phyloP scores from a whole-genome alignment of 2,888 invertebrate genomes.

The Microctonus hyperodae region DNA sequence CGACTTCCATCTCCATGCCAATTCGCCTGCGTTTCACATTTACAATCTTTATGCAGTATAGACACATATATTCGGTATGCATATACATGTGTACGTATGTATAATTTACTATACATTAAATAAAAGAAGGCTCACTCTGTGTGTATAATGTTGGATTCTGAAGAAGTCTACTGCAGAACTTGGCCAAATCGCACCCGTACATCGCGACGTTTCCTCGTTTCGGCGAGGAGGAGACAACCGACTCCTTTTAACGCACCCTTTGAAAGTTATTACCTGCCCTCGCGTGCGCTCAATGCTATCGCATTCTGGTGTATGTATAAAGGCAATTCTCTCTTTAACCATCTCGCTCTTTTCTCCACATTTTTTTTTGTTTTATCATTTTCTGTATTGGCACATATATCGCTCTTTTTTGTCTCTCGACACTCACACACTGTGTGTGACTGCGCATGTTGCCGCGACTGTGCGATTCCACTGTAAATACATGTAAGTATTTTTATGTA shows the following conservation, averaged over 20 bases:
- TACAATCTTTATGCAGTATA: slow-evolving; percentile 23
- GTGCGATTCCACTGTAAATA: too few relatives aligned
- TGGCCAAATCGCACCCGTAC: slow-evolving; percentile 38
- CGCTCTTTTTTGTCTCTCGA: not conserved
- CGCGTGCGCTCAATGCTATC: slow-evolving; percentile 31
- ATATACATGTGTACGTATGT: not conserved
- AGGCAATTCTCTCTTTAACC: not conserved
- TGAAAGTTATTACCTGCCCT: slow-evolving; percentile 33
- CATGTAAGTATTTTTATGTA: too few relatives aligned
- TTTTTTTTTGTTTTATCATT: not conserved
- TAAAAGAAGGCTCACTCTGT: not conserved
- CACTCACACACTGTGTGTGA: not conserved
- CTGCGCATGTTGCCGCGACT: not conserved
- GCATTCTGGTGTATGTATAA: slow-evolving; percentile 1
- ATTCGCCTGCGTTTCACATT: slow-evolving; percentile 31
- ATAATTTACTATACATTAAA: not conserved
- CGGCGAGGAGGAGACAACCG: slow-evolving; percentile 37
- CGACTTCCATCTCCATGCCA: slow-evolving; percentile 31
- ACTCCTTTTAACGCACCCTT: slow-evolving; percentile 38
- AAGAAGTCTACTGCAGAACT: slow-evolving; percentile 14
- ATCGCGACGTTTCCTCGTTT: slow-evolving; percentile 51
- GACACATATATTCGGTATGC: not conserved
- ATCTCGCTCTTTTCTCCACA: not conserved
- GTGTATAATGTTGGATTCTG: too few relatives aligned
- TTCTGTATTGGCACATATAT: not conserved